Base-by-base conservation (phyloP, 2,797 vertebrate species). In the Epinephelus awoara region DNA sequence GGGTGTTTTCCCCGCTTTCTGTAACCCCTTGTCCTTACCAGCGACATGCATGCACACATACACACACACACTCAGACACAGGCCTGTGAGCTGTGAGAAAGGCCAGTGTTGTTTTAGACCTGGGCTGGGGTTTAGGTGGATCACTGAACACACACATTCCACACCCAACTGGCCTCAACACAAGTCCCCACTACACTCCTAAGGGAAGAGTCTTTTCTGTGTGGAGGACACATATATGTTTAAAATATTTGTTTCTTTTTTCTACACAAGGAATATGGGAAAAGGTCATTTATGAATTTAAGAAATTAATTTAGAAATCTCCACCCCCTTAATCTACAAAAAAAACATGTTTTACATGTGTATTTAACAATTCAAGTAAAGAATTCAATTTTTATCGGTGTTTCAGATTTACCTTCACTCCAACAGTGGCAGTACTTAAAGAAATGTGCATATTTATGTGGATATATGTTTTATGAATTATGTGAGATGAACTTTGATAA, bases 101-200 rank as follows among this genome's bases (percentile, higher is more conserved):
- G 78, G 66, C 85, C 69, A 75, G 74, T 95, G 93, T 94, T 94
- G 88, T 81, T 94, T 94, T 93, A 92, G 86, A 91, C 85, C 54
- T 84, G 70, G 89, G 81, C 83, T 63, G 47, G 89, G 90, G 66
- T 94, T 94, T 92, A 90, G 79, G 84, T 88, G 90, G 86, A 92
- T 93, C 88, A 88, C 67, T 84, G 89, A 89, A 85, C 85, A 88
- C 89, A 87, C 85, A 89, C 91, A 93, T 94, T 94, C 92, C 93
- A 83, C 73, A 82, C 69, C 67, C 80, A 38, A 67, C 66, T 58
- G 49, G 79, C 67, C 65, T 85, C 63, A 71, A 83, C 75, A 63
- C 80, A 75, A 72, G 75, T 73, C 73, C 67, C 40, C 65, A 52
- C 38, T 58, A 27, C 42, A 75, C 56, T 29, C 55, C 29, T 29